Conservation (phyloP, 2,888 invertebrate genomes). For the Temnothorax rugatulus region DNA sequence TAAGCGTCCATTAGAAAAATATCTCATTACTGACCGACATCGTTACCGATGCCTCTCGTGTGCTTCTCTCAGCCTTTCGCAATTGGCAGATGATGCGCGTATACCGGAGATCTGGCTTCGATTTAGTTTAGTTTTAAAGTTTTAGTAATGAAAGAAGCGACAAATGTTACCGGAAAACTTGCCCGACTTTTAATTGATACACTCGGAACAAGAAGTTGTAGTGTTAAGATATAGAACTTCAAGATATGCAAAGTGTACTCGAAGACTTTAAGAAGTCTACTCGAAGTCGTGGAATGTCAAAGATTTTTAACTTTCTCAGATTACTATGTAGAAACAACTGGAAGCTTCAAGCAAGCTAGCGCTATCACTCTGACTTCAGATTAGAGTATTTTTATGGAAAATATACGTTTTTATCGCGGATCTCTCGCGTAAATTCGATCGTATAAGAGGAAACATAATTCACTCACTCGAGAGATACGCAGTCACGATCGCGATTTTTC, state of each 20-base stretch:
- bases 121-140: background rate
- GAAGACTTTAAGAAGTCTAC: too few species aligned
- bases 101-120: background rate
- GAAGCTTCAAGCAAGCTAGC: too few species aligned
- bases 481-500: conserved; percentile 44
- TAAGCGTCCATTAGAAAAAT: conserved; percentile 44
- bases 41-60: background rate
- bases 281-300: too few species aligned
- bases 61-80: background rate
- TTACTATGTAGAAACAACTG: too few species aligned
- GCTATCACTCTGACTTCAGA: background rate
- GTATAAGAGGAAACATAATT: conserved; percentile 45
- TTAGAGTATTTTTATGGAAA: background rate
- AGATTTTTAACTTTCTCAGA: too few species aligned
- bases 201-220: too few species aligned
- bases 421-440: background rate
- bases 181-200: background rate
- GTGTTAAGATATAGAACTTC: too few species aligned
- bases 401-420: background rate
- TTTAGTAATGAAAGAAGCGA: background rate
- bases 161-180: background rate
- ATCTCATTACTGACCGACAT: conserved; percentile 28
- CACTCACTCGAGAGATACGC: conserved; percentile 16
- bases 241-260: too few species aligned
- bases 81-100: background rate